Evolutionary conservation across 2,888 invertebrate genomes (phyloP).

Genomic region (Chymomyza caudatula): DNA sequence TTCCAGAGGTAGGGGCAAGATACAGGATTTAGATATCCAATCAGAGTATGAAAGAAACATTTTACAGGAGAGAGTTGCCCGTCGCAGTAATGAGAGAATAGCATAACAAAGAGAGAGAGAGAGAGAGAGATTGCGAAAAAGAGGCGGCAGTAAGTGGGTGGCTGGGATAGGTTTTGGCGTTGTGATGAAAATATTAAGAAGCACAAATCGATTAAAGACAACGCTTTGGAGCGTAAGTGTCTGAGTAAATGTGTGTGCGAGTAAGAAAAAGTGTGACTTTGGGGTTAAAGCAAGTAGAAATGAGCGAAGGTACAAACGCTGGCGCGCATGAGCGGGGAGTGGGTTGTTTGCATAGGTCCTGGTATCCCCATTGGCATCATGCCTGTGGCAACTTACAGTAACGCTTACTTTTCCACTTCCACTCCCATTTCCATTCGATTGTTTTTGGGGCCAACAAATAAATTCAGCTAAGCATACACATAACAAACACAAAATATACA

Average conservation of each 20-base stretch:
- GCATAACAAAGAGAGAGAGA: slow-evolving; percentile 11
- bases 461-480: slow-evolving; percentile 54
- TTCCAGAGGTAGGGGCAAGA: slow-evolving; percentile 41
- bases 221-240: slow-evolving; percentile 47
- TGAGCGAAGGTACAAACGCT: slow-evolving; percentile 28
- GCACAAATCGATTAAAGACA: slow-evolving; percentile 72
- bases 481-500: slow-evolving; percentile 23
- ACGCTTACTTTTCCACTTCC: slow-evolving; percentile 22
- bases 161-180: slow-evolving; percentile 12
- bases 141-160: slow-evolving; percentile 16
- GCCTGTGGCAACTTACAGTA: slow-evolving; percentile 4
- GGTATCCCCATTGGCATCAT: slow-evolving; percentile 44
- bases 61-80: slow-evolving; percentile 36
- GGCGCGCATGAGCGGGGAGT: slow-evolving; percentile 56
- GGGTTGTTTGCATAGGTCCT: slow-evolving; percentile 64
- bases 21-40: slow-evolving; percentile 70
- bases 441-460: slow-evolving; percentile 63
- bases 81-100: background rate
- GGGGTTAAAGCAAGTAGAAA: slow-evolving; percentile 47
- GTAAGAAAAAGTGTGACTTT: slow-evolving; percentile 42
- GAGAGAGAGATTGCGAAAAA: slow-evolving; percentile 3
- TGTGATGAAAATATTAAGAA: slow-evolving; percentile 68
- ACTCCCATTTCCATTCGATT: slow-evolving; percentile 39
- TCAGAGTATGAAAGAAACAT: slow-evolving; percentile 60
- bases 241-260: slow-evolving; percentile 13